Conservation (phyloP, 2,888 invertebrate species). For the Drosophila neotestacea region DNA sequence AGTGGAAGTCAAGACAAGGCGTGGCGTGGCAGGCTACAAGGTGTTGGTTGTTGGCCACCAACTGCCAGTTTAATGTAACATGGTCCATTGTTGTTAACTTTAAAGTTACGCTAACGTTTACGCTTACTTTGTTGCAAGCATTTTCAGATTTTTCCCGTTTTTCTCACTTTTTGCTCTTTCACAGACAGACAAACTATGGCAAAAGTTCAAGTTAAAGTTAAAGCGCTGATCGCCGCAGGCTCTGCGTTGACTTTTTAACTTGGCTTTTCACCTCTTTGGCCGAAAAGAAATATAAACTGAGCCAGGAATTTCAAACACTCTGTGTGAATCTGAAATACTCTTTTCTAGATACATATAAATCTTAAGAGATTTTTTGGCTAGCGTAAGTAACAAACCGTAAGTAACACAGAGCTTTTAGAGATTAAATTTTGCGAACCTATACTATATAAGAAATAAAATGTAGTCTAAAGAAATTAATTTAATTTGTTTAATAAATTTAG, state of each 20-base stretch:
- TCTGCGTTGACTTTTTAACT: constrained; percentile 44
- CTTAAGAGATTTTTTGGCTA: too few relatives aligned
- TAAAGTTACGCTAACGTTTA: constrained; percentile 14
- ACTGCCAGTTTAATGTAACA: constrained; percentile 21
- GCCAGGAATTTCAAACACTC: background rate
- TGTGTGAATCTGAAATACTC: background rate
- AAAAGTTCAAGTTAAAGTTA: constrained; percentile 59
- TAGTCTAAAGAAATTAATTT: too few relatives aligned
- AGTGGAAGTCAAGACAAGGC: background rate
- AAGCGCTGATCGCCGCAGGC: constrained; percentile 54
- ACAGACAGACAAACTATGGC: constrained; percentile 46
- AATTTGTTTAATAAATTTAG: too few relatives aligned
- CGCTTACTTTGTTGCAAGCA: constrained; percentile 29
- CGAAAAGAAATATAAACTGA: constrained; percentile 4
- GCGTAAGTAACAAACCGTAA: too few relatives aligned
- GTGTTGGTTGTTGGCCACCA: constrained; percentile 27
- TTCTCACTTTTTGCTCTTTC: background rate
- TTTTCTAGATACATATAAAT: background rate
- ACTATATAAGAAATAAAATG: too few relatives aligned
- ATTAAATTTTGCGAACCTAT: too few relatives aligned
- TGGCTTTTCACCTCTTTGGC: constrained; percentile 57
- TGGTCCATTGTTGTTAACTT: constrained; percentile 47
- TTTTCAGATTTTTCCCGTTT: constrained; percentile 13
- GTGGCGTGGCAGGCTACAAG: background rate
- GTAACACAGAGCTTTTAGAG: too few relatives aligned